Evolutionary conservation across 2,113 vertebrate genomes (phyloP).

Genomic region (Myrmecobius fasciatus): DNA sequence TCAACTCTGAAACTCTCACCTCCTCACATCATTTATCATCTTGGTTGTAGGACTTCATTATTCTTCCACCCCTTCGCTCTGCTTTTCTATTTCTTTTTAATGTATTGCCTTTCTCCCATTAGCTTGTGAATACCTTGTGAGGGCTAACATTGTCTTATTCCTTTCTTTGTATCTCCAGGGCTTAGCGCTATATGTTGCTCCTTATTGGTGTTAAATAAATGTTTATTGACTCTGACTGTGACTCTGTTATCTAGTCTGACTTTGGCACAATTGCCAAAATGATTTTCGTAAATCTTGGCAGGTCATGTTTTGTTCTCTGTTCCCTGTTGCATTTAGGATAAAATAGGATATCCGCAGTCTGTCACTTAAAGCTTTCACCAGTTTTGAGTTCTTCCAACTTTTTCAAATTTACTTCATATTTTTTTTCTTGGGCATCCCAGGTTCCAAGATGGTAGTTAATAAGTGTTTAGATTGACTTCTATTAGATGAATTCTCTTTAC

Average conservation of each 20-base stretch:
- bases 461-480: background rate
- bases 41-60: background rate
- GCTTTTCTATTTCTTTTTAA: background rate
- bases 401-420: background rate
- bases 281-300: background rate
- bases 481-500: slow-evolving; percentile 18
- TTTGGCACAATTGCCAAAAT: background rate
- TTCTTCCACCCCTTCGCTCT: background rate
- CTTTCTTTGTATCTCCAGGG: background rate
- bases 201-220: too few relatives aligned
- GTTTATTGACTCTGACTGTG: too few relatives aligned
- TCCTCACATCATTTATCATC: background rate
- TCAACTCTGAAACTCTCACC: background rate
- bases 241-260: background rate
- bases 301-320: background rate
- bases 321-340: background rate
- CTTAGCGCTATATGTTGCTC: too few relatives aligned
- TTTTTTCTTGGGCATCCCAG: background rate
- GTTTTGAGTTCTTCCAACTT: background rate
- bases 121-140: background rate
- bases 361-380: background rate
- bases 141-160: background rate
- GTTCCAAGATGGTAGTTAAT: too few relatives aligned
- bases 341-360: background rate
- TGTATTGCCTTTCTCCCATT: background rate